Evolutionary conservation across 2,888 invertebrate genomes (phyloP), one percentile per base, ranked within the genome.

Genomic region (Strigamia transsilvanica): DNA sequence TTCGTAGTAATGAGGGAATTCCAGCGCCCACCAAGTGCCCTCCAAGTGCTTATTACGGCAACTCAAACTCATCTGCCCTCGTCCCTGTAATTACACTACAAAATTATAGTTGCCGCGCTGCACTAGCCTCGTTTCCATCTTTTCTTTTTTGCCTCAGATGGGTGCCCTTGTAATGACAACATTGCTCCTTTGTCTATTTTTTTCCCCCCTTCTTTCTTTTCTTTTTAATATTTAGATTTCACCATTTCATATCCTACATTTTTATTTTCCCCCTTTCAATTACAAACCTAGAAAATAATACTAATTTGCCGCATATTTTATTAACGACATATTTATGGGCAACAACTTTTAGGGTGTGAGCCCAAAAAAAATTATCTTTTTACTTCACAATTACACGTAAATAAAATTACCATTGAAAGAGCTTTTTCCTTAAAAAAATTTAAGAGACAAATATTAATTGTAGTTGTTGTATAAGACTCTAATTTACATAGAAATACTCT

Each of bases 31-130:
- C 56, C 56, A 56, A 56, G 18, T 18, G 56, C 56, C 56, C 56
- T 18, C 56, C 56, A 56, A 56, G 18, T 18, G 56, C 56, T 56
- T 56, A 56, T 56, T 56, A 56, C 56, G 56, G 18, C 56, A 18
- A 56, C 21, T 56, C 56, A 56, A 56, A 56, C 56, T 56, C 56
- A 56, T 56, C 56, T 56, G 56, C 56, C 56, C 56, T 56, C 56
- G 56, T 56, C 56, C 56, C 56, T 56, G 56, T 56, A 56, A 56
- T 56, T 56, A 56, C 18, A 56, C 18, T 18, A 18, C 46, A 56
- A 56, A 56, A 56, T 56, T 56, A 56, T 56, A 56, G 56, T 56
- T 56, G 56, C 56, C 56, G 56, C 56, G n/a, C 56, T 56, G 56
- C 56, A 56, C n/a, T 56, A 56, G n/a, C 56, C 56, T 56, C 56